Conservation (phyloP, 2,113 vertebrate species). For the Laticauda colubrina region DNA sequence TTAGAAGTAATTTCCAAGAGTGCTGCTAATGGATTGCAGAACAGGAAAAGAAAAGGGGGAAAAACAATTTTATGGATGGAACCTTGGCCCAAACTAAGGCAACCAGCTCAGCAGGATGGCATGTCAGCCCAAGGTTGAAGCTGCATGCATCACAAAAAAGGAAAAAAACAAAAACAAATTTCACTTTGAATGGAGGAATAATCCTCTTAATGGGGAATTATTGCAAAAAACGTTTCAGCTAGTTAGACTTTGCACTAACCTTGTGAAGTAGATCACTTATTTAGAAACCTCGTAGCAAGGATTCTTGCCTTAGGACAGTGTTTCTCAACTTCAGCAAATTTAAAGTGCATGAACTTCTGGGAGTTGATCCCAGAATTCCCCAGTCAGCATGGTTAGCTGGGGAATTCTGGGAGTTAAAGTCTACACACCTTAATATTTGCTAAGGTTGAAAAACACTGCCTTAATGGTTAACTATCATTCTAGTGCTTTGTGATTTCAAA, state of each 20-base stretch:
- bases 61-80: background rate
- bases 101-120: background rate
- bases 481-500: background rate
- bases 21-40: conserved; percentile 13
- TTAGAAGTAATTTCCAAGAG: conserved; percentile 16
- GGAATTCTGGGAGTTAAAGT: background rate
- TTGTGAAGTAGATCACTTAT: background rate
- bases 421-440: background rate
- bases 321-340: background rate
- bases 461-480: background rate
- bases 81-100: background rate
- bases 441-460: background rate
- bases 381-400: background rate
- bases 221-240: background rate
- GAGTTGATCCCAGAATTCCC: background rate
- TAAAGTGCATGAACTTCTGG: background rate
- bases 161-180: background rate
- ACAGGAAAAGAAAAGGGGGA: background rate
- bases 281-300: background rate
- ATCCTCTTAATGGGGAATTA: background rate
- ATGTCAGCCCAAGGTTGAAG: background rate
- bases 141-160: background rate
- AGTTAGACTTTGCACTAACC: background rate
- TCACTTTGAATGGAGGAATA: background rate
- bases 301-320: background rate